Evolutionary conservation across 2,113 vertebrate genomes (phyloP), one percentile per base, ranked within the genome.

Genomic region (Neomonachus schauinslandi): DNA sequence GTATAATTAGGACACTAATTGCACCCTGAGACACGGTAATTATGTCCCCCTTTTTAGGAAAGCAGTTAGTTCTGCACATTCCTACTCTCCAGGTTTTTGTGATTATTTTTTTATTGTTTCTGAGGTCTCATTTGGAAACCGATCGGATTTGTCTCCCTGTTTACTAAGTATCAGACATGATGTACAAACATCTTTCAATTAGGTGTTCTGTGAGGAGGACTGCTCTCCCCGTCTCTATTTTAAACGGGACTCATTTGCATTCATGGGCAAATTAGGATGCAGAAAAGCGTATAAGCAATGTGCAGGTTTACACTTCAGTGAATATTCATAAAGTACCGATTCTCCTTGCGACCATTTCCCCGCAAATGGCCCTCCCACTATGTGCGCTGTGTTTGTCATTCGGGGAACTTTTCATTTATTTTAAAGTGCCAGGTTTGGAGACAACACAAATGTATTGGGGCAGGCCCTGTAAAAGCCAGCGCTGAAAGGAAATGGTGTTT

Each of bases 241-340:
- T 92, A 98, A 98, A 98, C 97, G 96, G 97, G 97, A 97, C 90
- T 98, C 84, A 98, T 98, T 99, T 98, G 94, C 98, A 98, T 99
- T 98, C 98, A 97, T 98, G 96, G 98, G 97, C 96, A 98, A 98
- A 97, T 98, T 98, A 18, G 72, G 95, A 98, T 98, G 97, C 98
- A 98, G 97, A 98, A 98, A 92, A 94, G 95, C 97, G 71, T 90
- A 97, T 98, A 98, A 99, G 98, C 98, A 98, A 96, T 91, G 93
- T 98, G 97, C 95, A 98, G 83, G 82, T 98, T 99, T 98, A 98
- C 97, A 95, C 97, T 98, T 98, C 96, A 97, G 98, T 98, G 98
- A 96, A 98, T 98, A 98, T 98, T 98, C 97, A 98, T 96, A 95
- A 98, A 98, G 97, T 97, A 96, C 96, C 91, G 95, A 90, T 98